Evolutionary conservation across 2,113 vertebrate genomes (phyloP).

Genomic region (Aphelocoma coerulescens): DNA sequence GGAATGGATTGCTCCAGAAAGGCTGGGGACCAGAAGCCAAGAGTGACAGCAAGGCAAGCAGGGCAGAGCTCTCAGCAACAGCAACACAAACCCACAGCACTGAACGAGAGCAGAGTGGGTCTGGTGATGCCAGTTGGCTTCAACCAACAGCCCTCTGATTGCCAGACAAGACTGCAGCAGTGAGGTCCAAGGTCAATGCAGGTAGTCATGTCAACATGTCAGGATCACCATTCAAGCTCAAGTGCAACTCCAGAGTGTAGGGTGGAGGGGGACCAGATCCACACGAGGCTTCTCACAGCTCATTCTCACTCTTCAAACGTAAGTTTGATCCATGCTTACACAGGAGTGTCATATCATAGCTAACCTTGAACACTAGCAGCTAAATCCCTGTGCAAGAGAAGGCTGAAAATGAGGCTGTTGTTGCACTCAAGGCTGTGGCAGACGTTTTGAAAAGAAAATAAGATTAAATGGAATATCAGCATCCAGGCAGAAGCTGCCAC

Average conservation of each 20-base stretch:
- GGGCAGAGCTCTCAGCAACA: not conserved
- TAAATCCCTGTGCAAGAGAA: not conserved
- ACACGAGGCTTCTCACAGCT: not conserved
- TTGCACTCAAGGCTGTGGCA: not conserved
- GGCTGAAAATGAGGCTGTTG: not conserved
- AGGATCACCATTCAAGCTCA: not conserved
- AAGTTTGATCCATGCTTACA: not conserved
- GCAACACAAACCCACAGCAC: accelerated
- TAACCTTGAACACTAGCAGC: not conserved
- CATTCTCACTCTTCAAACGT: not conserved
- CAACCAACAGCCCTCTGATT: not conserved
- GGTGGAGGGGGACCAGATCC: not conserved
- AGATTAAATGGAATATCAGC: not conserved
- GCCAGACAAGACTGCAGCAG: not conserved
- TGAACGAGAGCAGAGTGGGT: not conserved
- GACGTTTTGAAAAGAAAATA: not conserved
- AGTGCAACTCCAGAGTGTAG: not conserved
- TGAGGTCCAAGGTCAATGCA: not conserved
- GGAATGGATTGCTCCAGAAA: not conserved
- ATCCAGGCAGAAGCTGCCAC: not conserved
- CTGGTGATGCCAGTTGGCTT: too few relatives aligned
- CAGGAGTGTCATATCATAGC: not conserved
- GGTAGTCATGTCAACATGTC: not conserved
- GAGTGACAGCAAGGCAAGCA: not conserved
- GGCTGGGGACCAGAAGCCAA: not conserved